Evolutionary conservation across 2,888 invertebrate genomes (phyloP).

Genomic region (Apodemia zela): DNA sequence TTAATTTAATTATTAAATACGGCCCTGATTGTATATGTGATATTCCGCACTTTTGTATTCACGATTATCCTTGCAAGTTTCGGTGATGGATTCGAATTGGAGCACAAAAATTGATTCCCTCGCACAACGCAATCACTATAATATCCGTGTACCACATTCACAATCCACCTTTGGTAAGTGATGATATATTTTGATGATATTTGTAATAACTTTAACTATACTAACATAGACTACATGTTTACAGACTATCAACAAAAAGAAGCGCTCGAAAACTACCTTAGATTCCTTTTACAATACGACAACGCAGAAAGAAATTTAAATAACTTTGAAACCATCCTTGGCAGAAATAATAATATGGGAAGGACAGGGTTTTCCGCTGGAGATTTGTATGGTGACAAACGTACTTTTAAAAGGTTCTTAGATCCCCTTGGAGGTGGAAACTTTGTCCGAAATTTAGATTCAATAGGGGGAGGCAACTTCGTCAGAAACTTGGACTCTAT

Average conservation of each 20-base stretch:
- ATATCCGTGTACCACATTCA: constrained; percentile 1
- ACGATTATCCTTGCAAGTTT: constrained; percentile 6
- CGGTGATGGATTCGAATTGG: constrained; percentile 7
- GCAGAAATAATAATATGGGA: constrained; percentile 43
- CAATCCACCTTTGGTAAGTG: constrained; percentile 15
- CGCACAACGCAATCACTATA: background rate
- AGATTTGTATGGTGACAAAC: constrained; percentile 39
- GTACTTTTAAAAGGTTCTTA: constrained; percentile 36
- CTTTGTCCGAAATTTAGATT: constrained; percentile 61
- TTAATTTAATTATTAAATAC: background rate
- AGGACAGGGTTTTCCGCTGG: constrained; percentile 42
- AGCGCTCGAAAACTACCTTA: constrained; percentile 56
- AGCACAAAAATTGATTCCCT: constrained; percentile 4
- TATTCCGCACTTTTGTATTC: constrained; percentile 17
- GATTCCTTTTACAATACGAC: constrained; percentile 53
- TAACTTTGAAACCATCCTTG: constrained; percentile 41
- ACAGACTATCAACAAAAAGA: constrained; percentile 57
- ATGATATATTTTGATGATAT: constrained; percentile 2
- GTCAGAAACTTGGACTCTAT: constrained; percentile 61
- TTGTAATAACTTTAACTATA: constrained; percentile 1
- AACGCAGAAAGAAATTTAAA: constrained; percentile 41
- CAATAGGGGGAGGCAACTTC: constrained; percentile 67
- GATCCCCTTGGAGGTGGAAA: constrained; percentile 61
- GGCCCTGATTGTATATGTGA: constrained; percentile 7
- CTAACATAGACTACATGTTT: constrained; percentile 40